Base-by-base conservation (phyloP, 2,113 vertebrate genomes). In the Microcebus murinus region DNA sequence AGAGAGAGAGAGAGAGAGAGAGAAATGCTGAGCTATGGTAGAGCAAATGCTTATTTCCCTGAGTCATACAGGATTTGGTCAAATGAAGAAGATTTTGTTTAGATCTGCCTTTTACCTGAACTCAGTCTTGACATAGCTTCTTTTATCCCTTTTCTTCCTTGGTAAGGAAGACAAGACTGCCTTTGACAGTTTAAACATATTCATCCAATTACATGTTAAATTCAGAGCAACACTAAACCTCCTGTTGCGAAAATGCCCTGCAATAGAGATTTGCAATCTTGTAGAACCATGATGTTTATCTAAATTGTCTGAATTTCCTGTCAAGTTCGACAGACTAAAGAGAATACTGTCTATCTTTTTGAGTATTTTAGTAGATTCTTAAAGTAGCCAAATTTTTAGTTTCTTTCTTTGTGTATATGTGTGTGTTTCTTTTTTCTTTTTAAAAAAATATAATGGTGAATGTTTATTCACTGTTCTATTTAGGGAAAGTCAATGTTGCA, bases 111-210 rank as follows among this genome's bases (percentile, higher is more conserved):
- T 84, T 87, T 63, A 52, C 21, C 50, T 80, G 34, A 89, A 61
- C 0, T 42, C 23, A 59, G 20, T 70, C 36, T 82, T 67, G 7
- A 12, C 52, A 29, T 12, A 71, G 7, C 3, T 81, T 5, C 67
- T 88, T 65, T 50, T 45, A 25, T n/a, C 2, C 18, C 8, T 36
- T 59, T 77, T 23, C 2, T 76, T 50, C 36, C 88, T 94, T 68
- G 23, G 55, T 68, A 82, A 65, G 5, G 23, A 83, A 90, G 63
- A 84, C 7, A 80, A 29, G 21, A 14, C 20, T 74, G n/a, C 4
- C 52, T 80, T 91, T 74, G 73, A 67, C 52, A 92, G 36, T 82
- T 97, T 71, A 86, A 96, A 87, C 31, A 45, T 73, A 91, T 68
- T 31, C 61, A 74, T 87, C 29, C 70, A 82, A 83, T 70, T 74